phyloP scores from a whole-genome alignment of 2,888 invertebrate species.

The Hoplodrina ambigua region DNA sequence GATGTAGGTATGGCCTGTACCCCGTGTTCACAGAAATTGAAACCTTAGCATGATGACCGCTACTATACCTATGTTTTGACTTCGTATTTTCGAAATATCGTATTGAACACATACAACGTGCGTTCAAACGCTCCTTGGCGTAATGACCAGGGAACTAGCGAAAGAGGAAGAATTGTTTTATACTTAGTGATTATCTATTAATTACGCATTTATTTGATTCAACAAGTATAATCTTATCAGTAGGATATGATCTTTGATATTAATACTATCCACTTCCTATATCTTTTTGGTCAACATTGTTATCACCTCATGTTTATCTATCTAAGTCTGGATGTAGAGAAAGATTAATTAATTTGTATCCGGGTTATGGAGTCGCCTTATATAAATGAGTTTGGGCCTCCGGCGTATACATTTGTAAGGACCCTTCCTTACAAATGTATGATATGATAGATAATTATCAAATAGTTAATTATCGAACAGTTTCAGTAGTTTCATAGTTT shows the following conservation, averaged over 20 bases:
- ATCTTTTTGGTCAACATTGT: constrained; percentile 14
- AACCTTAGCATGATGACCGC: too few relatives aligned
- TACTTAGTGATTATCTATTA: constrained; percentile 87
- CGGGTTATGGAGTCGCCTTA: background rate
- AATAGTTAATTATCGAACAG: too few relatives aligned
- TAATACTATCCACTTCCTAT: constrained; percentile 1
- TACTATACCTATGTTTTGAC: too few relatives aligned
- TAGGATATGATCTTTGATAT: background rate
- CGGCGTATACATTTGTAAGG: too few relatives aligned
- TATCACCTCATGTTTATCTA: constrained; percentile 6
- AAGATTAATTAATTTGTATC: background rate
- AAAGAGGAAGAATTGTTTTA: constrained; percentile 95
- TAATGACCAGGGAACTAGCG: constrained; percentile 95
- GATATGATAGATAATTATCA: too few relatives aligned
- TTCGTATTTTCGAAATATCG: too few relatives aligned
- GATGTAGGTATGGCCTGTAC: too few relatives aligned
- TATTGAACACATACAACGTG: too few relatives aligned
- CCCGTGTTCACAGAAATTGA: too few relatives aligned
- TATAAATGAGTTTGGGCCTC: background rate
- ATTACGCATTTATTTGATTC: constrained; percentile 3
- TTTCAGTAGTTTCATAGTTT: too few relatives aligned
- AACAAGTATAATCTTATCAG: constrained; percentile 24
- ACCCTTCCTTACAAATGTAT: too few relatives aligned
- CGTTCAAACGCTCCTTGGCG: constrained; percentile 82
- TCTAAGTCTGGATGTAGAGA: background rate